Conservation (phyloP, 1,140 invertebrate genomes). For the Cheumatopsyche charites region DNA sequence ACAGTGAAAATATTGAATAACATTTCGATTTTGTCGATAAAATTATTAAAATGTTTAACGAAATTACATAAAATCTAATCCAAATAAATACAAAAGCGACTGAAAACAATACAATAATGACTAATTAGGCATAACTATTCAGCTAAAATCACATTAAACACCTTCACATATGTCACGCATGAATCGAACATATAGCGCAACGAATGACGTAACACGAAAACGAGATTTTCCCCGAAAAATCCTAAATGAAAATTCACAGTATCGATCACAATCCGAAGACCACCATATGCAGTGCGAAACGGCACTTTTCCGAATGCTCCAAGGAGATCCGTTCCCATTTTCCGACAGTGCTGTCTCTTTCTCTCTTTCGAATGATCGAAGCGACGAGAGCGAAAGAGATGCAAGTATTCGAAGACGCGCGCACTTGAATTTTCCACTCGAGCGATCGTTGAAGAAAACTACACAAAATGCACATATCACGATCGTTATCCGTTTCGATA, state of each 20-base stretch:
- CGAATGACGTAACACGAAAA: background rate
- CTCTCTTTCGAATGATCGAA: conserved; percentile 13
- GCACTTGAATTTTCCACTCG: conserved; percentile 43
- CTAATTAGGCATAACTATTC: too few species aligned
- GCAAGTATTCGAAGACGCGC: conserved; percentile 39
- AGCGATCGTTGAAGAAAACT: conserved; percentile 33
- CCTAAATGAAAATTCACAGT: too few species aligned
- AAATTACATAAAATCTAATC: too few species aligned
- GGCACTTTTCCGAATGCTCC: conserved; percentile 20
- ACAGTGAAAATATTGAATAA: too few species aligned
- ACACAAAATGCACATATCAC: conserved; percentile 8
- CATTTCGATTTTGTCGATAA: too few species aligned
- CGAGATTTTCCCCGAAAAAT: too few species aligned
- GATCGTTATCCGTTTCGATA: too few species aligned
- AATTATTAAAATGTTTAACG: too few species aligned
- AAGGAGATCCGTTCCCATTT: conserved; percentile 30
- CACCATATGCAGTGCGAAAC: conserved; percentile 33
- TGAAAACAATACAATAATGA: too few species aligned
- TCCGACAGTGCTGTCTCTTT: conserved; percentile 33
- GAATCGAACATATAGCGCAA: background rate
- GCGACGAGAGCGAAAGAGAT: conserved; percentile 32
- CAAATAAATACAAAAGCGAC: too few species aligned
- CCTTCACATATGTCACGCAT: too few species aligned
- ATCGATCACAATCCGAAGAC: background rate
- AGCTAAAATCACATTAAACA: too few species aligned